Conservation (phyloP, 2,113 vertebrate genomes). For the Hemiprocne comata region DNA sequence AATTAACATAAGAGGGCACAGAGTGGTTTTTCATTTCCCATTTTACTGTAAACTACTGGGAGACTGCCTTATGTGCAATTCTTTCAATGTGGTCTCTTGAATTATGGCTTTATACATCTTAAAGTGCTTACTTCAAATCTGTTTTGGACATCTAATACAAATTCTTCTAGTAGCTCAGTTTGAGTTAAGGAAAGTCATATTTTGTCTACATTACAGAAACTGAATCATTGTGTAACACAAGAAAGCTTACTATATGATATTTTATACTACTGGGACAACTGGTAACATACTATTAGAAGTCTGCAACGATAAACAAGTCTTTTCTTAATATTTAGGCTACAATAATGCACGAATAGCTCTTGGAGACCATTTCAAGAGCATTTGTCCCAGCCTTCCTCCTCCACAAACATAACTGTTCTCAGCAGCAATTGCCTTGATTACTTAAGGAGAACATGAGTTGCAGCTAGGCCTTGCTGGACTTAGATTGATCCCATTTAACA, state of each 20-base stretch:
- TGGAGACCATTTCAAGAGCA: not conserved
- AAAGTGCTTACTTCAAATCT: not conserved
- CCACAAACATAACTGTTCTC: not conserved
- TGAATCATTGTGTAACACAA: not conserved
- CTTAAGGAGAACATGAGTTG: not conserved
- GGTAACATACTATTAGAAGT: not conserved
- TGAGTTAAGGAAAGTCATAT: not conserved
- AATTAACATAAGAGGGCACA: not conserved
- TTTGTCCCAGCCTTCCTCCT: not conserved
- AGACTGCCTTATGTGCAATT: not conserved
- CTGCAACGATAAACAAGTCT: not conserved
- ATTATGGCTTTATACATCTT: not conserved
- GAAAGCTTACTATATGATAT: not conserved
- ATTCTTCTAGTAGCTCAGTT: not conserved
- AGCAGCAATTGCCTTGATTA: not conserved
- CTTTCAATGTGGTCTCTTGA: not conserved
- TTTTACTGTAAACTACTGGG: not conserved
- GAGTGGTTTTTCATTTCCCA: not conserved
- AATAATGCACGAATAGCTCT: not conserved
- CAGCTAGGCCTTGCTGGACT: conserved; percentile 10
- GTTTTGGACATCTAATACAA: not conserved
- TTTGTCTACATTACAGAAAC: not conserved
- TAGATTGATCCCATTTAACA: conserved; percentile 21
- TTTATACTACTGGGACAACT: not conserved
- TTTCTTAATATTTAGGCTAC: not conserved